Conservation (phyloP, 1,140 invertebrate genomes). For the Neotoxoptera formosana region DNA sequence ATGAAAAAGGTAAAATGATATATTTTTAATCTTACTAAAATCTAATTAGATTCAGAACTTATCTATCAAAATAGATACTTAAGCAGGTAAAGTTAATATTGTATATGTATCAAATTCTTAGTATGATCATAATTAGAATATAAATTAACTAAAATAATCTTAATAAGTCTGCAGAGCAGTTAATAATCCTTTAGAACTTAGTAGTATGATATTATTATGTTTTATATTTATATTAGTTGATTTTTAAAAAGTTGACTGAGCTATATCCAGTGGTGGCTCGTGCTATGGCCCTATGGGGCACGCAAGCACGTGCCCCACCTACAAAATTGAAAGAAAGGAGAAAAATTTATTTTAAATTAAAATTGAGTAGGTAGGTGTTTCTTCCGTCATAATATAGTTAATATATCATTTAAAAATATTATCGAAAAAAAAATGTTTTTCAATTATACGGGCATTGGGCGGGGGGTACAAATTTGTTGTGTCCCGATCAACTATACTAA, state of each 20-base stretch:
- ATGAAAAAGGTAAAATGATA: slow-evolving; percentile 74
- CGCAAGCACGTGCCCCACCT: too few species aligned
- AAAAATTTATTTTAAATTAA: too few species aligned
- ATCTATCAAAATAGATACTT: neutral
- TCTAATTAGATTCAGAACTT: neutral
- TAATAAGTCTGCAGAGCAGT: neutral
- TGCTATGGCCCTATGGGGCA: too few species aligned
- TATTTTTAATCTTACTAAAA: neutral
- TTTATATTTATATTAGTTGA: neutral
- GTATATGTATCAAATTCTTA: neutral
- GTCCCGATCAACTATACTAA: too few species aligned
- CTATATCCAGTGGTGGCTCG: too few species aligned
- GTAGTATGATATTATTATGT: neutral
- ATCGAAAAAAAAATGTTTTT: too few species aligned
- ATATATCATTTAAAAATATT: too few species aligned
- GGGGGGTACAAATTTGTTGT: too few species aligned
- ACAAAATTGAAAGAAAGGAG: too few species aligned
- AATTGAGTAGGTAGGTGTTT: too few species aligned
- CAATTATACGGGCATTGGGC: too few species aligned
- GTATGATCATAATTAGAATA: neutral
- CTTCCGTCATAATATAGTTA: too few species aligned
- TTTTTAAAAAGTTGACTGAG: neutral
- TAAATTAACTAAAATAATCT: neutral
- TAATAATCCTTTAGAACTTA: neutral
- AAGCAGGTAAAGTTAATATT: neutral